phyloP scores from a whole-genome alignment of 1,140 invertebrate genomes.

The Chironomus striatipennis region DNA sequence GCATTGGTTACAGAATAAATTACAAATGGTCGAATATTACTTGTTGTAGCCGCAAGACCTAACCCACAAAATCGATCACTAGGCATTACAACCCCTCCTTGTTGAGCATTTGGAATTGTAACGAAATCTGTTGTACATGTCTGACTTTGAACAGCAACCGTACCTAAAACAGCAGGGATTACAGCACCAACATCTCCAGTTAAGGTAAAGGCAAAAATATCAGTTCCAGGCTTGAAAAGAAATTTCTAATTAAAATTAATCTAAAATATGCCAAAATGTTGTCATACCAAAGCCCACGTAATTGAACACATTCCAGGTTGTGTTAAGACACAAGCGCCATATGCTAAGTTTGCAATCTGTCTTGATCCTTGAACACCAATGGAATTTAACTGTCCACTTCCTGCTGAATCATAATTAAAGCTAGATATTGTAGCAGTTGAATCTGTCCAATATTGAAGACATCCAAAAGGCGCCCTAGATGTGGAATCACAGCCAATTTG shows the following conservation, averaged over 20 bases:
- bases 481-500: constrained; percentile 61
- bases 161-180: constrained; percentile 46
- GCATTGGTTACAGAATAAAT: constrained; percentile 60
- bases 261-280: neutral
- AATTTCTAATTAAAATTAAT: neutral
- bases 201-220: constrained; percentile 57
- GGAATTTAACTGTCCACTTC: constrained; percentile 41
- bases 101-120: constrained; percentile 57
- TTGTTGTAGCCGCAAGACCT: constrained; percentile 53
- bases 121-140: constrained; percentile 62
- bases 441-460: constrained; percentile 66
- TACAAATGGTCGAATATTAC: constrained; percentile 60
- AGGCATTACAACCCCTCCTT: constrained; percentile 36
- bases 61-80: constrained; percentile 67
- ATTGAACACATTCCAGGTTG: constrained; percentile 32
- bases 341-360: constrained; percentile 63
- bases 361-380: constrained; percentile 49
- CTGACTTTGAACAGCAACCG: constrained; percentile 44
- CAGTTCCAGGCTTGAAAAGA: constrained; percentile 36
- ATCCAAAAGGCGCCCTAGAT: constrained; percentile 57
- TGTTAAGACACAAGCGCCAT: constrained; percentile 56
- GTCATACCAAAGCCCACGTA: constrained; percentile 34
- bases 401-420: constrained; percentile 62
- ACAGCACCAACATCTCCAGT: constrained; percentile 54
- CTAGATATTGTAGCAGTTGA: constrained; percentile 56